phyloP scores from a whole-genome alignment of 2,888 invertebrate species.

The Chrysina gloriosa region DNA sequence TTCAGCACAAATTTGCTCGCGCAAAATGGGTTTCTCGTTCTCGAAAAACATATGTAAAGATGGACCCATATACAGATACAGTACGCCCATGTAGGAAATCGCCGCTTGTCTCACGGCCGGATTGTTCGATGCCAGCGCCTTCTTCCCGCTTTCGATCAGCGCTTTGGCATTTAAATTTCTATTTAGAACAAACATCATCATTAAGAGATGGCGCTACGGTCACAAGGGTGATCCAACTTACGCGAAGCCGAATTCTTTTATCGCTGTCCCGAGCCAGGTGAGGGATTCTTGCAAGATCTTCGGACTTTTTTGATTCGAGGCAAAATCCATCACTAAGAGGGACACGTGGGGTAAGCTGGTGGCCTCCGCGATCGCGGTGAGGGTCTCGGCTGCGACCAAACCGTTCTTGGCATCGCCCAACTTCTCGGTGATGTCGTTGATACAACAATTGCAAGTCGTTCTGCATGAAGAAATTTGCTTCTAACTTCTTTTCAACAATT shows the following conservation, averaged over 20 bases:
- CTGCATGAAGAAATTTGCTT: slow-evolving; percentile 61
- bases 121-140: slow-evolving; percentile 86
- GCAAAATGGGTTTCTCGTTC: slow-evolving; percentile 85
- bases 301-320: slow-evolving; percentile 89
- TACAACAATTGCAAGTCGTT: slow-evolving; percentile 78
- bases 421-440: slow-evolving; percentile 86
- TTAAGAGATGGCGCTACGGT: background rate
- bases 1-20: slow-evolving; percentile 87
- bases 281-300: slow-evolving; percentile 90
- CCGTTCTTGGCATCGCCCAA: slow-evolving; percentile 87
- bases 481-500: background rate
- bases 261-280: slow-evolving; percentile 80
- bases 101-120: slow-evolving; percentile 84
- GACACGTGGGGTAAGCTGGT: slow-evolving; percentile 81
- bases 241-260: slow-evolving; percentile 89
- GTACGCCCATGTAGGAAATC: slow-evolving; percentile 78
- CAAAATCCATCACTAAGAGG: slow-evolving; percentile 77
- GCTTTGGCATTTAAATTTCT: slow-evolving; percentile 75
- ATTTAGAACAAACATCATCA: slow-evolving; percentile 43
- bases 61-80: slow-evolving; percentile 86
- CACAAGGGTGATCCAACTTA: slow-evolving; percentile 63
- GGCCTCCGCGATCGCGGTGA: slow-evolving; percentile 82
- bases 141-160: slow-evolving; percentile 82
- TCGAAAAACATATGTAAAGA: slow-evolving; percentile 83
- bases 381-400: slow-evolving; percentile 74